Evolutionary conservation across 1,140 invertebrate genomes (phyloP), one percentile per base, ranked within the genome.

Genomic region (Trichonephila inaurata): DNA sequence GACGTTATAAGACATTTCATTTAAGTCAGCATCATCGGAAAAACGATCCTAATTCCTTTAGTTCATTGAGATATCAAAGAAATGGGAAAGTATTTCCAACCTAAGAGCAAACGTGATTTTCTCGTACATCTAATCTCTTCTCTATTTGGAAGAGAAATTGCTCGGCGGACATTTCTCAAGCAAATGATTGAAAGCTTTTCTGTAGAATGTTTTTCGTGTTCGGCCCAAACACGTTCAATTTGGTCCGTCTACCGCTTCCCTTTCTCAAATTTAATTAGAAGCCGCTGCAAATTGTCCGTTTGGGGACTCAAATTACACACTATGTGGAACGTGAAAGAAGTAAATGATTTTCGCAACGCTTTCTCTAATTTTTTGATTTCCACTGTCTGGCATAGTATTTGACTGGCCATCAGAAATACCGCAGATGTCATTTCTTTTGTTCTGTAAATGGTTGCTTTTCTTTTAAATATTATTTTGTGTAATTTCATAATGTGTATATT

Each of bases 191-290:
- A 85, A 60, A 60, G 24, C 44, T 85, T 85, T 61, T 85, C n/a
- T 85, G 16, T 64, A 19, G 28, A 14, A 21, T 8, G 21, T 64
- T 19, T 88, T 88, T 62, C 16, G 62, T 66, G 24, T 88, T 88
- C 61, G 7, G 28, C 61, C 7, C 19, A 61, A 61, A 24, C 24
- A 85, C 24, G 28, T 64, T 64, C 86, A 24, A 64, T 88, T 64
- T 40, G 66, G 28, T 24, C 4, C 8, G 16, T 60, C 5, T 2
- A 40, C 21, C 19, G 18, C 61, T 44, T 88, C 64, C 61, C 83
- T 10, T 85, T 14, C 16, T 58, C 33, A 61, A n/a, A 64, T 44
- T 88, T 88, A 88, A 88, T 88, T 88, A 88, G n/a, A 88, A 88
- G 61, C 60, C 86, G 86, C 86, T 66, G 62, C 44, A 33, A 44